Percentiles rank a stretch among this genome's conserved stretches.
Evolutionary conservation across 2,888 invertebrate genomes (phyloP).

Genomic region (Chaetogeoica ovagalla): DNA sequence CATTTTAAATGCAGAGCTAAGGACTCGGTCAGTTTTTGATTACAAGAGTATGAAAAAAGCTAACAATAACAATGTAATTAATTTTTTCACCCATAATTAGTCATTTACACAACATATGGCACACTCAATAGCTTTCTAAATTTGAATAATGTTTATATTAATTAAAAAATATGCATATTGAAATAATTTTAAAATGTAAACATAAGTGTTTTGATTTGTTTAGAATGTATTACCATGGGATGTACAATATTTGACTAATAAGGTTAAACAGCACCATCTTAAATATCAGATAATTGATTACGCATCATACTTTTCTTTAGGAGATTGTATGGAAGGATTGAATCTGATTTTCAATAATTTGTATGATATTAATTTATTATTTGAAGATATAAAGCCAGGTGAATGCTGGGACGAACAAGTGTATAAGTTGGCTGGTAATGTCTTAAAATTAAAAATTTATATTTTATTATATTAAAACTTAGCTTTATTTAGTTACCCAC

Average conservation of each 20-base stretch:
- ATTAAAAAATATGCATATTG: neutral
- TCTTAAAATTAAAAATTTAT: neutral
- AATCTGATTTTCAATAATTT: slow-evolving; percentile 81
- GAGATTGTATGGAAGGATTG: slow-evolving; percentile 96
- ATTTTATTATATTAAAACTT: slow-evolving; percentile 3
- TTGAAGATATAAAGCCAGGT: slow-evolving; percentile 72
- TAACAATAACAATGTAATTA: slow-evolving; percentile 62
- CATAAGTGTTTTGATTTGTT: slow-evolving; percentile 34
- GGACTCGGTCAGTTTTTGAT: slow-evolving; percentile 72
- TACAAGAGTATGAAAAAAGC: slow-evolving; percentile 75
- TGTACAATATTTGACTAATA: slow-evolving; percentile 79
- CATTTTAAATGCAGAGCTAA: slow-evolving; percentile 71
- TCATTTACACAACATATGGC: too few relatives aligned
- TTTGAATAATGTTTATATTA: neutral
- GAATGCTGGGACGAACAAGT: slow-evolving; percentile 89
- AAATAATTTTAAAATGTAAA: slow-evolving; percentile 24
- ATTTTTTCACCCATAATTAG: neutral
- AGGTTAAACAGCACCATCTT: slow-evolving; percentile 72
- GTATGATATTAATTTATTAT: slow-evolving; percentile 78
- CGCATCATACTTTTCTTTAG: slow-evolving; percentile 85
- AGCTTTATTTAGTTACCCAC: slow-evolving; percentile 69
- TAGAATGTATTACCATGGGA: slow-evolving; percentile 71
- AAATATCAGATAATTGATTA: slow-evolving; percentile 74
- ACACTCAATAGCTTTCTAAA: too few relatives aligned
- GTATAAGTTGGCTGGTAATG: slow-evolving; percentile 76